Evolutionary conservation across 1,140 invertebrate genomes (phyloP).

Genomic region (Muscidifurax raptorellus): DNA sequence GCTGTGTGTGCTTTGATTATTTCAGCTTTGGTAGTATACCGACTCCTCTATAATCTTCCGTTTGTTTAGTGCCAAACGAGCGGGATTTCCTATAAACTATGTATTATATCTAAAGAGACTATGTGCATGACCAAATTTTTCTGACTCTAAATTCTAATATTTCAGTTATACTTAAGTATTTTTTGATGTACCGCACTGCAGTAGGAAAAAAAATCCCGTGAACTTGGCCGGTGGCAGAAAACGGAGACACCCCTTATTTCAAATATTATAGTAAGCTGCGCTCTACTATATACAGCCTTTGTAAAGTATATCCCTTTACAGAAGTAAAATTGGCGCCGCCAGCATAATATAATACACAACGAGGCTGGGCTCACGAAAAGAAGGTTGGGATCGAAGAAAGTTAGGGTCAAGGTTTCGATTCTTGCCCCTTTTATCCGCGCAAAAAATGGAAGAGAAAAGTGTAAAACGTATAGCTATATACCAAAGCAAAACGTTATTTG

Average conservation of each 20-base stretch:
- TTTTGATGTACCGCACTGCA: too few species aligned
- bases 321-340: constrained; percentile 23
- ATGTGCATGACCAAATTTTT: too few species aligned
- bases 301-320: constrained; percentile 32
- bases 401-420: constrained; percentile 33
- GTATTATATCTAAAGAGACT: too few species aligned
- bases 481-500: too few species aligned
- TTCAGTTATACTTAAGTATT: too few species aligned
- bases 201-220: neutral
- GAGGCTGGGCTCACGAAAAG: neutral
- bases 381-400: constrained; percentile 25
- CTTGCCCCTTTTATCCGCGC: neutral
- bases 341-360: neutral
- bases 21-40: too few species aligned
- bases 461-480: neutral
- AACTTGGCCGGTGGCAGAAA: neutral
- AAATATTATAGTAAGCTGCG: too few species aligned
- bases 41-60: too few species aligned
- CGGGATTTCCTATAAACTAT: too few species aligned
- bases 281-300: neutral
- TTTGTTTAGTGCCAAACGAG: too few species aligned
- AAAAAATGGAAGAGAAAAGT: neutral
- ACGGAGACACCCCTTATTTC: neutral
- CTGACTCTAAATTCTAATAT: too few species aligned
- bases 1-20: too few species aligned